These are phyloP conservation scores for Dysidea cf. avara DNA, from an alignment of 37 sponge, comb jelly and placozoan genomes.

Conservation along the genomic window DNA sequence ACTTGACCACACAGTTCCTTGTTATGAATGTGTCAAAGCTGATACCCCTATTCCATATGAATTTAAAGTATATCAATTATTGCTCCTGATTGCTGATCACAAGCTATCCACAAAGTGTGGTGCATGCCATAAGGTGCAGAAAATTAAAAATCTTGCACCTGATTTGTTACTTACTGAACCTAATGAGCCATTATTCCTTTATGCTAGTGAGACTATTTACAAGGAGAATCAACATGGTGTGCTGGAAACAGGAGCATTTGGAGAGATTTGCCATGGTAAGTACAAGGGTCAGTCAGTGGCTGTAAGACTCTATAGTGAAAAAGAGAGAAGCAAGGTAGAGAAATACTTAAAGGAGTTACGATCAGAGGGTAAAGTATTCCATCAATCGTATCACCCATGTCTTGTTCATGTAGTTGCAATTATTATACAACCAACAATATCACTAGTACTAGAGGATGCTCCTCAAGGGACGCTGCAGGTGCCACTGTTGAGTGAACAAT, in stretches of 20 bases:
- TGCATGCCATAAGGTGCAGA: background rate
- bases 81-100: background rate
- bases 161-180: slow-evolving; percentile 34
- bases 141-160: slow-evolving; percentile 40
- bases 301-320: no score
- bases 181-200: slow-evolving; percentile 4
- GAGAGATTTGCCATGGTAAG: background rate
- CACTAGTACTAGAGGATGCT: slow-evolving; percentile 55
- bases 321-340: background rate
- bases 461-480: slow-evolving; percentile 43
- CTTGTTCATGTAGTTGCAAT: slow-evolving; percentile 40
- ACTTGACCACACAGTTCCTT: slow-evolving; percentile 1
- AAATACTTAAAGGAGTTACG: slow-evolving; percentile 15
- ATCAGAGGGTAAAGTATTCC: slow-evolving; percentile 10
- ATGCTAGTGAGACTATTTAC: background rate
- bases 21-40: slow-evolving; percentile 3
- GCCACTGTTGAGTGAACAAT: slow-evolving; percentile 6
- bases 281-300: background rate
- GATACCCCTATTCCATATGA: background rate
- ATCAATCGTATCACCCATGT: slow-evolving; percentile 24
- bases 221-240: background rate
- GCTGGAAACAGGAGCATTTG: slow-evolving; percentile 12
- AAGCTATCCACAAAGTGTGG: background rate
- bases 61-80: background rate
- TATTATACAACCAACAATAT: background rate